A percentile compares a stretch with the other conserved stretches of the same genome.
Conservation (phyloP, 2,113 vertebrate genomes). For the Microcebus griseorufus region DNA sequence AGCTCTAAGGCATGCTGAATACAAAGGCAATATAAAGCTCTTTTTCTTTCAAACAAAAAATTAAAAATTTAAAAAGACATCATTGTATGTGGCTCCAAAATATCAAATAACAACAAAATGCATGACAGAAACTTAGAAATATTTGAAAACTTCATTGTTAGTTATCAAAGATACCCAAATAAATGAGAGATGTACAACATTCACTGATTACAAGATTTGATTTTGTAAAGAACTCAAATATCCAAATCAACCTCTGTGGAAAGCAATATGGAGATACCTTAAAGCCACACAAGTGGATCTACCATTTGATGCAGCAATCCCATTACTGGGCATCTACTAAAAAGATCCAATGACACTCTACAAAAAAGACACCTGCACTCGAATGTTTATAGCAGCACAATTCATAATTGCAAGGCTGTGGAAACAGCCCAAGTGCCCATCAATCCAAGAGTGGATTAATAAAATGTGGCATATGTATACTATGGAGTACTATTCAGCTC, state of each 20-base stretch:
- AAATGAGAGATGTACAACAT: background rate
- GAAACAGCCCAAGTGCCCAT: too few species aligned
- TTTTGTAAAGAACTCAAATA: background rate
- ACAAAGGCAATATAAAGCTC: background rate
- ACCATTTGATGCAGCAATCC: too few species aligned
- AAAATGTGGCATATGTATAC: too few species aligned
- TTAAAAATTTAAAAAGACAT: background rate
- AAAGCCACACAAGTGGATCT: too few species aligned
- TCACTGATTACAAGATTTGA: background rate
- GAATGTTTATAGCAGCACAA: too few species aligned
- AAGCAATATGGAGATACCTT: too few species aligned
- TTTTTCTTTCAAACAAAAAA: background rate
- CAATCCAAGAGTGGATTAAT: too few species aligned
- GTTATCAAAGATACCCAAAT: background rate
- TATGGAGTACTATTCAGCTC: too few species aligned
- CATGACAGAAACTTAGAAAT: background rate
- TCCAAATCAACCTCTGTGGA: background rate
- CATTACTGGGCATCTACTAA: too few species aligned
- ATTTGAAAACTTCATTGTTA: background rate
- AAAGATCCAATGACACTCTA: too few species aligned
- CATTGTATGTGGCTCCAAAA: background rate
- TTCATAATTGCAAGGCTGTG: too few species aligned
- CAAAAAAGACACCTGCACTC: too few species aligned
- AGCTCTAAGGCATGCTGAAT: background rate
- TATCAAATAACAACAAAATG: background rate